phyloP scores from a whole-genome alignment of 1,140 invertebrate species.

The Drosophila kikkawai region DNA sequence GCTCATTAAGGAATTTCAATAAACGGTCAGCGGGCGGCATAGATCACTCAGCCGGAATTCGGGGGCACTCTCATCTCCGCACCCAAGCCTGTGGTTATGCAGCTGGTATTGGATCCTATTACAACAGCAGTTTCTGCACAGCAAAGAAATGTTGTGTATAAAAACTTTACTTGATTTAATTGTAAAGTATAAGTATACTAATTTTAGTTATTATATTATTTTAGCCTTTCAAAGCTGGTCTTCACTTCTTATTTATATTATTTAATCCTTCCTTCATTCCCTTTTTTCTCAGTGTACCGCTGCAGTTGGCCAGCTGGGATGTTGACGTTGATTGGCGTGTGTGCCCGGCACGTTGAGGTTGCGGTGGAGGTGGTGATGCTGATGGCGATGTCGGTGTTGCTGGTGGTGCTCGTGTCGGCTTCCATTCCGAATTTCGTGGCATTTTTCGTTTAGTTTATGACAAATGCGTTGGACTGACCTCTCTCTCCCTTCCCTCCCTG shows the following conservation, averaged over 20 bases:
- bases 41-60: slow-evolving; percentile 60
- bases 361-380: slow-evolving; percentile 49
- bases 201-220: not conserved
- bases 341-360: slow-evolving; percentile 70
- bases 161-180: not conserved
- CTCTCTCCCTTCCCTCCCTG: not conserved
- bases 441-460: slow-evolving; percentile 77
- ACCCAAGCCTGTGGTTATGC: slow-evolving; percentile 24
- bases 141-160: not conserved
- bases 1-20: slow-evolving; percentile 83
- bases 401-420: slow-evolving; percentile 16
- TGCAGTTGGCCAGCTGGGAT: slow-evolving; percentile 43
- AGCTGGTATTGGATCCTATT: slow-evolving; percentile 38
- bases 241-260: not conserved
- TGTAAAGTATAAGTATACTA: too few relatives aligned
- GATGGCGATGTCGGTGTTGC: slow-evolving; percentile 47
- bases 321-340: slow-evolving; percentile 77
- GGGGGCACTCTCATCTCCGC: slow-evolving; percentile 20
- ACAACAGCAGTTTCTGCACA: not conserved
- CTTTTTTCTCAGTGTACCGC: slow-evolving; percentile 4
- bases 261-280: accelerated
- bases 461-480: slow-evolving; percentile 62
- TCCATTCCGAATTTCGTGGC: slow-evolving; percentile 54
- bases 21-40: slow-evolving; percentile 63
- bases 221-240: not conserved